Conservation (phyloP, 2,888 invertebrate species). For the Drosophila anceps region DNA sequence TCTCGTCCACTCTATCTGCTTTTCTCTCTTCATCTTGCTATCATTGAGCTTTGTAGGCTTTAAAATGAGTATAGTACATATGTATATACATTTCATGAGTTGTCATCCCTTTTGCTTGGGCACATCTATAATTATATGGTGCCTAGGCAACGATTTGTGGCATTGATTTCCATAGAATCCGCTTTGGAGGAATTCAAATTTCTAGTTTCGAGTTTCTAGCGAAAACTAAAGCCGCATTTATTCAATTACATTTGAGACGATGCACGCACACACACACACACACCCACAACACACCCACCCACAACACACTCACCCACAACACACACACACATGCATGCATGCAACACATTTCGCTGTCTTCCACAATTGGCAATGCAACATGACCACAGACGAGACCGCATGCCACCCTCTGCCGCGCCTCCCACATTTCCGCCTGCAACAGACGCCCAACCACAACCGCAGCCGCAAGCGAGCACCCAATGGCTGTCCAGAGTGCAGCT, state of each 20-base stretch:
- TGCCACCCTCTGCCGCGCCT: background rate
- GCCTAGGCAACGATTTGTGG: background rate
- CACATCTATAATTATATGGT: background rate
- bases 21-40: background rate
- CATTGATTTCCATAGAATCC: background rate
- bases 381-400: constrained; percentile 19
- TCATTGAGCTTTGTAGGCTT: background rate
- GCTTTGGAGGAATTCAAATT: background rate
- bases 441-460: constrained; percentile 4
- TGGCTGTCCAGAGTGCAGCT: constrained; percentile 9
- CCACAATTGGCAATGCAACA: constrained; percentile 32
- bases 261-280: constrained; percentile 2
- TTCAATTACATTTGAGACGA: constrained; percentile 9
- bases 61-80: background rate
- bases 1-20: background rate
- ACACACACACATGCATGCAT: constrained; percentile 3
- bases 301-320: background rate
- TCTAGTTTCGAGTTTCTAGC: background rate
- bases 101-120: background rate
- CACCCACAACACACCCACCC: constrained; percentile 3
- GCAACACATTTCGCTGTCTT: constrained; percentile 23
- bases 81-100: background rate
- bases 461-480: constrained; percentile 9
- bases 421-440: background rate
- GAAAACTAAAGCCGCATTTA: constrained; percentile 12